phyloP scores from a whole-genome alignment of 2,113 vertebrate genomes.

The Petroica traversi region DNA sequence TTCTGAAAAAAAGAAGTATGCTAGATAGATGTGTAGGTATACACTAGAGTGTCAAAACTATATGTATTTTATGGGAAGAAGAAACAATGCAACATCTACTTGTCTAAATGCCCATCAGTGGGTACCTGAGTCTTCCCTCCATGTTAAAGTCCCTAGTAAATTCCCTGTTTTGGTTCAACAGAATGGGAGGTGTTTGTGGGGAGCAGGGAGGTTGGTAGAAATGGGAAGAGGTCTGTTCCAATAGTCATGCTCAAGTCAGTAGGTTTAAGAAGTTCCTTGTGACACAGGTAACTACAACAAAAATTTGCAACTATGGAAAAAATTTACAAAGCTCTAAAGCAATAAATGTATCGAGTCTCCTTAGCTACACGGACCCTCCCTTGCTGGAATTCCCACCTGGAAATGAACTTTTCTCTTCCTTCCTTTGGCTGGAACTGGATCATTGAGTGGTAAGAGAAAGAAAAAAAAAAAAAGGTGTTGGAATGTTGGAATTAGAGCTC shows the following conservation, averaged over 20 bases:
- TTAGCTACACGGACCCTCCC: not conserved
- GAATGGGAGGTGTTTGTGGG: not conserved
- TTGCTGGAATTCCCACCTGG: not conserved
- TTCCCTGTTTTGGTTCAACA: accelerated
- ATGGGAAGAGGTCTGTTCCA: not conserved
- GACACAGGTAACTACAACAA: not conserved
- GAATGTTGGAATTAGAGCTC: not conserved
- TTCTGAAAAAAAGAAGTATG: not conserved
- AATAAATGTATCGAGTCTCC: not conserved
- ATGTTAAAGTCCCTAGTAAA: not conserved
- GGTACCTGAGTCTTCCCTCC: not conserved
- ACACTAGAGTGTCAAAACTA: not conserved
- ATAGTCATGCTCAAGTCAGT: not conserved
- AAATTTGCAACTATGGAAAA: not conserved
- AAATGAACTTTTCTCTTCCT: not conserved
- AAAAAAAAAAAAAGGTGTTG: not conserved
- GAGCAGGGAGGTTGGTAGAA: not conserved
- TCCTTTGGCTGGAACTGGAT: conserved; percentile 22
- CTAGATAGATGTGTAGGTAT: not conserved
- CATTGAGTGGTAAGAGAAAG: not conserved
- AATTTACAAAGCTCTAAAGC: not conserved
- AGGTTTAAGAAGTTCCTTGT: not conserved
- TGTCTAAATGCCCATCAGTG: not conserved
- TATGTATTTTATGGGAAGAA: not conserved
- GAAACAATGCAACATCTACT: not conserved